Evolutionary conservation across 2,113 vertebrate genomes (phyloP).

Genomic region (Anoura caudifer): DNA sequence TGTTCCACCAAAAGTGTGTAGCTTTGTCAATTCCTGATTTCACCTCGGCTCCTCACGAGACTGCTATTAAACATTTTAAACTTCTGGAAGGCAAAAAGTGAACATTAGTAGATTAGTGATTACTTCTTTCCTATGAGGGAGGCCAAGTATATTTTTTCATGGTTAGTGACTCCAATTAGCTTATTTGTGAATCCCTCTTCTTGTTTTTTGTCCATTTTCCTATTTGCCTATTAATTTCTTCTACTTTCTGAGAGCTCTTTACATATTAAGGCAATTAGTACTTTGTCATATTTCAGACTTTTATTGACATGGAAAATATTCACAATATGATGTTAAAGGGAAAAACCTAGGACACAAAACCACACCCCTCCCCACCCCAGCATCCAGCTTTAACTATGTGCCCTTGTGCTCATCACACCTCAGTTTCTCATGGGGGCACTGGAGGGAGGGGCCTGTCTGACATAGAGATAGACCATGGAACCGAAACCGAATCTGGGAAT

Average conservation of each 20-base stretch:
- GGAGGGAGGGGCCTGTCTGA: background rate
- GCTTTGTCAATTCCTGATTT: background rate
- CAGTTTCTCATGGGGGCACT: background rate
- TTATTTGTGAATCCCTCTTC: background rate
- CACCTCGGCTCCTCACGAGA: background rate
- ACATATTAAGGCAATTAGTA: background rate
- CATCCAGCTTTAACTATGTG: background rate
- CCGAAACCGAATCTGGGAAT: background rate
- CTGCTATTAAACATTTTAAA: background rate
- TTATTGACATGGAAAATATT: background rate
- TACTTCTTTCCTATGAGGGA: background rate
- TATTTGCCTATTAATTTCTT: background rate
- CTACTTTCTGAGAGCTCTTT: background rate
- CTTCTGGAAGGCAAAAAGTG: background rate
- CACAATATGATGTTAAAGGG: background rate
- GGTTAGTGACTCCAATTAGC: background rate
- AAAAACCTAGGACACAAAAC: background rate
- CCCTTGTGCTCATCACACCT: accelerated
- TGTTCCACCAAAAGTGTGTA: background rate
- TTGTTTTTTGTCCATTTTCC: background rate
- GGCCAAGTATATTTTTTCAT: background rate
- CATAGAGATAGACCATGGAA: background rate
- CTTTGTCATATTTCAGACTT: background rate
- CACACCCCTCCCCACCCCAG: too few species aligned
- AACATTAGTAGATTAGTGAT: background rate